These are phyloP conservation scores for Latrodectus elegans DNA, from an alignment of 2,888 invertebrate species.

Conservation along the genomic window DNA sequence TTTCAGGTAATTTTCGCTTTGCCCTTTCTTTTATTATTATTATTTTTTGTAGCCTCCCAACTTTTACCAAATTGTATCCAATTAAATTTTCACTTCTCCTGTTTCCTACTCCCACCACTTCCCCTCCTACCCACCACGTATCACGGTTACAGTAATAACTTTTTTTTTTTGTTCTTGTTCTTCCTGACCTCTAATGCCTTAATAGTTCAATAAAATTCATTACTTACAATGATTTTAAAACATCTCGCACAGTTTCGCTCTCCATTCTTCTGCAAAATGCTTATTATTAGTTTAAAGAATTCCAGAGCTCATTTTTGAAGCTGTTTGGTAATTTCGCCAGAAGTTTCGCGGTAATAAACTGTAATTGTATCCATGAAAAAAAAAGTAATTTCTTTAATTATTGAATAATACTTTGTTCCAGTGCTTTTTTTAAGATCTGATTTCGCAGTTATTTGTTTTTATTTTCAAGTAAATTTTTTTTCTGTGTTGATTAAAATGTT, in stretches of 20 bases:
- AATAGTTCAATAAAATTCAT: constrained; percentile 69
- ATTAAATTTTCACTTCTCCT: constrained; percentile 64
- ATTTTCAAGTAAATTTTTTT: too few relatives aligned
- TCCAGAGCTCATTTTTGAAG: constrained; percentile 35
- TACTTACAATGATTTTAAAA: constrained; percentile 52
- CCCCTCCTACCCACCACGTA: background rate
- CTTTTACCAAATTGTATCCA: constrained; percentile 67
- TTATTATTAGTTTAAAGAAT: constrained; percentile 61
- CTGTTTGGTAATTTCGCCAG: constrained; percentile 33
- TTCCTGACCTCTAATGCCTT: constrained; percentile 62
- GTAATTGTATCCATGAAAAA: background rate
- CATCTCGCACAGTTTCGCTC: constrained; percentile 9
- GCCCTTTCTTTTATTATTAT: background rate
- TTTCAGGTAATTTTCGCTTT: constrained; percentile 63
- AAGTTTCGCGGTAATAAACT: constrained; percentile 18
- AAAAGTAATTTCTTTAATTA: constrained; percentile 60
- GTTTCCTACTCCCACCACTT: background rate
- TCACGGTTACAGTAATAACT: constrained; percentile 24
- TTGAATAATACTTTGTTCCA: constrained; percentile 26
- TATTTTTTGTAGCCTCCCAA: constrained; percentile 20
- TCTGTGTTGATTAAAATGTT: too few relatives aligned
- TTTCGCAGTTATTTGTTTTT: too few relatives aligned
- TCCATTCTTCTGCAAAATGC: background rate
- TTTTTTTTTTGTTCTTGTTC: constrained; percentile 20
- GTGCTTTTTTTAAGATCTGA: background rate